Base-by-base conservation (phyloP, 2,888 invertebrate species). In the Pseudococcus longispinus region DNA sequence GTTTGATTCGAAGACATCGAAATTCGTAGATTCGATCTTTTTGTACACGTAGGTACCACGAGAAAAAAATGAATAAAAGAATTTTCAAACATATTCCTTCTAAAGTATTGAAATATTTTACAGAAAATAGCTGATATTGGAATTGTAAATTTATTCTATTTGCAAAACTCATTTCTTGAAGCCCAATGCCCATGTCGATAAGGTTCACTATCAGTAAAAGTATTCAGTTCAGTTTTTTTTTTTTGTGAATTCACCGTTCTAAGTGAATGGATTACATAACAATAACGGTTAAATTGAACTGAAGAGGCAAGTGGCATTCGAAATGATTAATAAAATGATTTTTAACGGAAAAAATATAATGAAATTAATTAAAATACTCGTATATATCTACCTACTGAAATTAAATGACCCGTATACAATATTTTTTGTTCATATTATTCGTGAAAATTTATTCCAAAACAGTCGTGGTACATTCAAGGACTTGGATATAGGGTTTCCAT, bases 91-190 rank as follows among this genome's bases (percentile, higher is more conserved):
- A 18, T 2, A 29, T 32, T 23, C 11, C 1, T 5, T 11, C 11
- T n/a, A 9, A 46, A 2, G 4, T 55, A 55, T 55, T n/a, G 6
- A n/a, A 55, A 55, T 55, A n/a, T 55, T n/a, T n/a, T 55, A n/a
- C 51, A 51, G 51, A 51, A 51, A 65, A 65, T 65, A 65, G 65
- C 26, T 18, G 29, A 26, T 11, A 65, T 65, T 65, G 26, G 65
- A 70, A 29, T 70, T 70, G 70, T 70, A 70, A 70, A 70, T 70
- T 70, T 29, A 70, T 70, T 70, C 29, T 70, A 70, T 29, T 70
- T 18, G 70, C 29, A 15, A 6, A 29, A 29, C 29, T 6, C 65
- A 65, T 65, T 26, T 65, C n/a, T 26, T 26, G n/a, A n/a, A n/a
- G n/a, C n/a, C n/a, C 13, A 65, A 65, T 1, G 26, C 3, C 23